These are phyloP conservation scores for Probaryconus sp. DNA, from an alignment of 1,140 invertebrate genomes.

Conservation along the genomic window DNA sequence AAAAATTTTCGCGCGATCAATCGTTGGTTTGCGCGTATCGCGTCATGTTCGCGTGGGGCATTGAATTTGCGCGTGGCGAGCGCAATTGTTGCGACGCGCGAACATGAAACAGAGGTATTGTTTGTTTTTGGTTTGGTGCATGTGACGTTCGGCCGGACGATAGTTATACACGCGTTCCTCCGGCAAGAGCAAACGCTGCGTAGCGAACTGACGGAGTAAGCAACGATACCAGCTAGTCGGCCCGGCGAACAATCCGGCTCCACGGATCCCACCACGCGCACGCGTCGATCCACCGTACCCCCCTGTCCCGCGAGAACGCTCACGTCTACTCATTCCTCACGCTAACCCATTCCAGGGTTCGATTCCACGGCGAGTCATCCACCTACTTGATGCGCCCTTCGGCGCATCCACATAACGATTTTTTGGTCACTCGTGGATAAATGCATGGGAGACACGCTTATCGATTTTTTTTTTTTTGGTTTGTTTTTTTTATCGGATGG, in stretches of 20 bases:
- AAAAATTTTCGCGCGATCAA: slow-evolving; percentile 32
- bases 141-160: slow-evolving; percentile 5
- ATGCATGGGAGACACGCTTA: too few relatives aligned
- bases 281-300: slow-evolving; percentile 26
- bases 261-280: slow-evolving; percentile 40
- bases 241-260: slow-evolving; percentile 50
- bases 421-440: slow-evolving; percentile 6
- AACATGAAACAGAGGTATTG: slow-evolving; percentile 4
- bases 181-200: slow-evolving; percentile 29
- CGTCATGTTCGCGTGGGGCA: slow-evolving; percentile 13
- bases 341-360: too few relatives aligned
- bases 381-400: slow-evolving; percentile 47
- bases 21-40: slow-evolving; percentile 37
- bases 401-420: slow-evolving; percentile 36
- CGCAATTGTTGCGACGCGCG: slow-evolving; percentile 1
- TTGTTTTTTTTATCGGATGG: neutral
- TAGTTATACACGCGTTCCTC: neutral
- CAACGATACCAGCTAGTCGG: slow-evolving; percentile 31
- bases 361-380: slow-evolving; percentile 16
- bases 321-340: slow-evolving; percentile 8
- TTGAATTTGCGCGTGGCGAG: slow-evolving; percentile 10
- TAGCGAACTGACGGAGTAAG: slow-evolving; percentile 35
- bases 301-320: slow-evolving; percentile 8
- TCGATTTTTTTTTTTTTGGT: too few relatives aligned
- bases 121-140: slow-evolving; percentile 33